A percentile compares a stretch with the other conserved stretches of the same genome.
phyloP scores from a whole-genome alignment of 2,797 vertebrate species.

The Sebastes minor region DNA sequence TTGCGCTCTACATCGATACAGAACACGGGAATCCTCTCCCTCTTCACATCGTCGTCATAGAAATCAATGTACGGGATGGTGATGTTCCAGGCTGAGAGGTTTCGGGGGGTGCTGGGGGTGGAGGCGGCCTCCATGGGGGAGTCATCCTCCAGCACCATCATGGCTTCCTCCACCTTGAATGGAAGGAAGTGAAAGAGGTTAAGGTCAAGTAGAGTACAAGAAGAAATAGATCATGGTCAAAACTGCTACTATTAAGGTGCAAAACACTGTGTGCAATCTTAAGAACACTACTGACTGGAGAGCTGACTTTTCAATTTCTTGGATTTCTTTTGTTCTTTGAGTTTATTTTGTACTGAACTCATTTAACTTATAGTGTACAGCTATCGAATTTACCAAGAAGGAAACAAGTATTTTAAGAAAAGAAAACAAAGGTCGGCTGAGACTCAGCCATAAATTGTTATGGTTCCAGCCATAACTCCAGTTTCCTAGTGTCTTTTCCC shows the following conservation, averaged over 20 bases:
- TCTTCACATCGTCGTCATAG: conserved; percentile 92
- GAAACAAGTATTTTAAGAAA: not conserved
- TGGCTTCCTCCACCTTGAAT: conserved; percentile 93
- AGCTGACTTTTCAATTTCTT: not conserved
- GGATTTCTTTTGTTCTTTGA: not conserved
- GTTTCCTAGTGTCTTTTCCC: too few species aligned
- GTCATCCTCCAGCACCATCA: conserved; percentile 97
- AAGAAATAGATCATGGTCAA: not conserved
- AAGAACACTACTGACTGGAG: not conserved
- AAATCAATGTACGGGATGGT: conserved; percentile 96
- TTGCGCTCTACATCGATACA: conserved; percentile 97
- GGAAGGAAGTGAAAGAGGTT: not conserved
- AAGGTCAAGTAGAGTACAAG: not conserved
- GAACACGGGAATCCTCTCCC: conserved; percentile 95
- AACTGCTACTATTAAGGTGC: not conserved
- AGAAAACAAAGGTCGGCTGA: not conserved
- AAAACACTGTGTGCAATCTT: not conserved
- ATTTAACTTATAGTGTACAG: not conserved
- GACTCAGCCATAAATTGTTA: not conserved
- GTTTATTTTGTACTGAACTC: not conserved
- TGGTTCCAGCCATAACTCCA: too few species aligned
- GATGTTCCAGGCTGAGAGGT: conserved; percentile 95
- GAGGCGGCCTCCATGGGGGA: conserved; percentile 89
- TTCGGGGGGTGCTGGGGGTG: conserved; percentile 92
- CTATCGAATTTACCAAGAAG: not conserved